Conservation (phyloP, 2,113 vertebrate species). For the Pteropus alecto region DNA sequence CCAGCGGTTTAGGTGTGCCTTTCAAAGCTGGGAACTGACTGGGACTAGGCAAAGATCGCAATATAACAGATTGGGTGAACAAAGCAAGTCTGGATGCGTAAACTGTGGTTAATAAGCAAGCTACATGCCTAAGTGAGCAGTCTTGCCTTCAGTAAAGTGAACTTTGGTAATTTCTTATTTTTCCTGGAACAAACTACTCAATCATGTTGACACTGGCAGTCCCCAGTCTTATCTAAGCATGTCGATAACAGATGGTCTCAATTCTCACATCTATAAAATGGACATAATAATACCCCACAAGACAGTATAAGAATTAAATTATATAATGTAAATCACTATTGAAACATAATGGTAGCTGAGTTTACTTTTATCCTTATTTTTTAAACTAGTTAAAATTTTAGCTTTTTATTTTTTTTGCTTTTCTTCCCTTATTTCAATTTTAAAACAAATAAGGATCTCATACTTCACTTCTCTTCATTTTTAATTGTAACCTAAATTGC, state of each 20-base stretch:
- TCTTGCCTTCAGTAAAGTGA: not conserved
- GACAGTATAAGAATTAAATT: not conserved
- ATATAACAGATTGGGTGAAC: not conserved
- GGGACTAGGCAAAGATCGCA: not conserved
- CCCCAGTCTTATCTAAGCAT: not conserved
- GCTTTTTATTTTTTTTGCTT: not conserved
- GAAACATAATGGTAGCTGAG: not conserved
- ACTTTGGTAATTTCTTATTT: not conserved
- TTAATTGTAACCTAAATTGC: not conserved
- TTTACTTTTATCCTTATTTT: slow-evolving; percentile 2
- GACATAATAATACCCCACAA: not conserved
- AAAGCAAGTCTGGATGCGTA: not conserved
- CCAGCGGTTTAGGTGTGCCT: not conserved
- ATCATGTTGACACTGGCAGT: not conserved
- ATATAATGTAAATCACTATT: not conserved
- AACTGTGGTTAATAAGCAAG: not conserved
- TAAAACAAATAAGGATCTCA: not conserved
- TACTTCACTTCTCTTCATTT: not conserved
- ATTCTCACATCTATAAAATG: not conserved
- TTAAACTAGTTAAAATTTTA: not conserved
- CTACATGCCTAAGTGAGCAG: not conserved
- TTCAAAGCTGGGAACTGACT: not conserved
- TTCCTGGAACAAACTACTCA: not conserved
- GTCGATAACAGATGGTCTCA: not conserved
- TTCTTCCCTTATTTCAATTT: not conserved